phyloP scores from a whole-genome alignment of 2,888 invertebrate genomes.

The Deroplatys truncata region DNA sequence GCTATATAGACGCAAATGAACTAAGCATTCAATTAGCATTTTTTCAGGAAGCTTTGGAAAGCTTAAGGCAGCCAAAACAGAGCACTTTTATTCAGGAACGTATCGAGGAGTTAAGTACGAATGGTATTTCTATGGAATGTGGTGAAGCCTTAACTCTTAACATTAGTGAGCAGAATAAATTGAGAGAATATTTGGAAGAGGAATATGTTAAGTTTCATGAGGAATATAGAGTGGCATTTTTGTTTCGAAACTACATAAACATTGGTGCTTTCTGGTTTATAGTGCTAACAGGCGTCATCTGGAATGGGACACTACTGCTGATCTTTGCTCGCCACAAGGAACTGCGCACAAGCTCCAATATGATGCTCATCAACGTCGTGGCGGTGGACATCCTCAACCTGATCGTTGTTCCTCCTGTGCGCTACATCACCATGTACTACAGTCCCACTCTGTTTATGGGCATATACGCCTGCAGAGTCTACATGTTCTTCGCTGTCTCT shows the following conservation, averaged over 20 bases:
- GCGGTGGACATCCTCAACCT: background rate
- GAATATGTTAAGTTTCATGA: background rate
- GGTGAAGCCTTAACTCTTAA: background rate
- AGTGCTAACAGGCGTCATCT: background rate
- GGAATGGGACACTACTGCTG: background rate
- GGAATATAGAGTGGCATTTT: background rate
- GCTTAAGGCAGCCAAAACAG: background rate
- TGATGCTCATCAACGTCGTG: background rate
- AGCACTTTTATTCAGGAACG: background rate
- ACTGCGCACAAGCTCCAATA: background rate
- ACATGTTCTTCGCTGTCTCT: background rate
- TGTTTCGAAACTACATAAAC: background rate
- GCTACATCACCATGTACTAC: background rate
- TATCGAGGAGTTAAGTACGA: background rate
- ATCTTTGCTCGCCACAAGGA: background rate
- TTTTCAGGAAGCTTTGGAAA: background rate
- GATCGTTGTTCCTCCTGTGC: background rate
- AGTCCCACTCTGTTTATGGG: background rate
- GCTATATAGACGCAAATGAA: background rate
- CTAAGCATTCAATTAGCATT: background rate
- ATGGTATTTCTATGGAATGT: background rate
- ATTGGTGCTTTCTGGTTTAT: background rate
- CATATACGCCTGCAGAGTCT: background rate
- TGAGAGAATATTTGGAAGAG: background rate
- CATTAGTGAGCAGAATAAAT: background rate